A percentile compares a stretch with the other conserved stretches of the same genome.
Evolutionary conservation across 2,888 invertebrate species (phyloP).

Genomic region (Caenorhabditis sp.): DNA sequence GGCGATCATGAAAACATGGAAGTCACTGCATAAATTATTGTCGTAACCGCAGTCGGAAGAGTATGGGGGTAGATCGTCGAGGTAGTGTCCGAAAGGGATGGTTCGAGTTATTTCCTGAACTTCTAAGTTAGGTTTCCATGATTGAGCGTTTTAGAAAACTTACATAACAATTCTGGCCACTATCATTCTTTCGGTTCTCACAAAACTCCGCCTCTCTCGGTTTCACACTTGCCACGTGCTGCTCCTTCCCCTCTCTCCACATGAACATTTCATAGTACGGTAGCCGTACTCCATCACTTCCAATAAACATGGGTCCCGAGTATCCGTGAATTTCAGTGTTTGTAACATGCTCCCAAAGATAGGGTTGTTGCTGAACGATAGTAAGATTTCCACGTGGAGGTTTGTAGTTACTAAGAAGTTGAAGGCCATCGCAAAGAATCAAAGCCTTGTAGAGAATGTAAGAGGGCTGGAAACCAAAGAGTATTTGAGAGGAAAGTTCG

Average conservation of each 20-base stretch:
- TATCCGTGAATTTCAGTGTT: conserved; percentile 53
- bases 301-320: conserved; percentile 67
- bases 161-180: conserved; percentile 55
- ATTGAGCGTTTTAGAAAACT: background rate
- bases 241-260: conserved; percentile 47
- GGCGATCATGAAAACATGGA: conserved; percentile 66
- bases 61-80: conserved; percentile 66
- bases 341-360: conserved; percentile 57
- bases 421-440: conserved; percentile 63
- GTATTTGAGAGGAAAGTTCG: background rate
- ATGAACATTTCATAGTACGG: conserved; percentile 63
- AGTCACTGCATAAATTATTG: conserved; percentile 67
- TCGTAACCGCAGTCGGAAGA: conserved; percentile 69
- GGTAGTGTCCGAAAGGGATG: background rate
- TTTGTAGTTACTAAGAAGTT: conserved; percentile 37
- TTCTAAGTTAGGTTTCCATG: background rate
- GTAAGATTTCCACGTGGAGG: background rate
- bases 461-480: conserved; percentile 32
- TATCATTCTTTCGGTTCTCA: conserved; percentile 7
- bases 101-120: conserved; percentile 15
- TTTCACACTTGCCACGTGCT: conserved; percentile 49
- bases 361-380: conserved; percentile 31
- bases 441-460: conserved; percentile 59
- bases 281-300: conserved; percentile 58
- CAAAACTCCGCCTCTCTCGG: conserved; percentile 35